These are phyloP conservation scores for Cosmopolites sordidus DNA, from an alignment of 2,888 invertebrate species.

Conservation along the genomic window DNA sequence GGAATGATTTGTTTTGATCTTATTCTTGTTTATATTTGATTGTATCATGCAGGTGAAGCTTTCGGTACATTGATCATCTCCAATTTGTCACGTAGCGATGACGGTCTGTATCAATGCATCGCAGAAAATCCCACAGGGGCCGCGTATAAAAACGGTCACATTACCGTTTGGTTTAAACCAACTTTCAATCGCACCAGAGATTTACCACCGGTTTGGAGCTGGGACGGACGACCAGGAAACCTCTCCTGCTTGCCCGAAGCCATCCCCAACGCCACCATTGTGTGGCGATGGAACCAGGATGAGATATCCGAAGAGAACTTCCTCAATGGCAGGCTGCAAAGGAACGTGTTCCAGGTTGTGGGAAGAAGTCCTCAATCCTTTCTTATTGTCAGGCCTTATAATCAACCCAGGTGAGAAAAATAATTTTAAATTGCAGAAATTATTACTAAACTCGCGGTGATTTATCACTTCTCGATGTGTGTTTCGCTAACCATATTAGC, in stretches of 20 bases:
- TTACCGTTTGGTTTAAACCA: slow-evolving; percentile 78
- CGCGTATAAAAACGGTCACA: slow-evolving; percentile 73
- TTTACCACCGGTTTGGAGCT: slow-evolving; percentile 74
- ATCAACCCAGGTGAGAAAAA: slow-evolving; percentile 52
- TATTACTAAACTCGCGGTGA: too few species aligned
- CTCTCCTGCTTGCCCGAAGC: slow-evolving; percentile 81
- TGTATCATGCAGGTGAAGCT: slow-evolving; percentile 45
- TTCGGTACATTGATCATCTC: slow-evolving; percentile 66
- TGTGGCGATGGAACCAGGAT: slow-evolving; percentile 63
- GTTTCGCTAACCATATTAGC: too few species aligned
- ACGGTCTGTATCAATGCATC: slow-evolving; percentile 84
- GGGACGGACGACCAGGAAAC: slow-evolving; percentile 77
- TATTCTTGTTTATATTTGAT: neutral
- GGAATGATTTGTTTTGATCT: slow-evolving; percentile 35
- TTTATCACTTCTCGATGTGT: too few species aligned
- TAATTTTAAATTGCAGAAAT: too few species aligned
- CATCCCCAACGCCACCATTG: slow-evolving; percentile 87
- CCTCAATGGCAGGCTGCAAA: slow-evolving; percentile 9
- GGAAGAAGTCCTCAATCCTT: slow-evolving; percentile 66
- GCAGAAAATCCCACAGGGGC: slow-evolving; percentile 74
- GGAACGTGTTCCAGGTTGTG: slow-evolving; percentile 30
- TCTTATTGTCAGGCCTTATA: slow-evolving; percentile 63
- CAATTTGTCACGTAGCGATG: slow-evolving; percentile 59
- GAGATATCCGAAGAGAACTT: slow-evolving; percentile 33
- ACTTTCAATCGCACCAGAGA: slow-evolving; percentile 69